Evolutionary conservation across 2,888 invertebrate species (phyloP), one percentile per base, ranked within the genome.

Genomic region (Spialia ferax): DNA sequence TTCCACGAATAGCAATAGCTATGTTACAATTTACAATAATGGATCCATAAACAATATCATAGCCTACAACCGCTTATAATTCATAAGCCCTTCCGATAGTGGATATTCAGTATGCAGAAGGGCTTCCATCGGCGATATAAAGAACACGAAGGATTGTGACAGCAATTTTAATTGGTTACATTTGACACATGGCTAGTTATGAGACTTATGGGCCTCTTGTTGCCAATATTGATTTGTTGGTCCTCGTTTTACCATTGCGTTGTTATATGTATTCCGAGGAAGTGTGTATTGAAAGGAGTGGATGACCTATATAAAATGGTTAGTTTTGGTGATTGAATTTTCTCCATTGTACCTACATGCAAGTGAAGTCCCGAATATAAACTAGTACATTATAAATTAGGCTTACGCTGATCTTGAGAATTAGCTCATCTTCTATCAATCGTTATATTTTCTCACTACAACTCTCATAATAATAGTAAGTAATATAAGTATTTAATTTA

Each of bases 111-210:
- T 89, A 93, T 93, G 85, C 93, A 79, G 64, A 71, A 70, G 74
- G 75, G 74, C 70, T 71, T 68, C 76, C 75, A 85, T 83, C 87
- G 88, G 87, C 85, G 77, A 77, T 80, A 86, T 86, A 87, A 86
- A 87, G 87, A 84, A 84, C 84, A 83, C 77, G 79, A 80, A 74
- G 70, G 82, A 70, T 76, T 88, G 91, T 91, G 91, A 87, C 84
- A 79, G 78, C 87, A 90, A 90, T 91, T 84, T 83, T 88, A 89
- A 91, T 86, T 79, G 74, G 69, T 72, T 66, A 72, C 75, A 81
- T 82, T 81, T 85, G 85, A 86, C 84, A 87, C 87, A 79, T 75
- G 76, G 76, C 78, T 65, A 65, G 38, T 65, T 79, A 83, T 80
- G 77, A 77, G 75, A 59, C 35, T 50, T 79, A 83, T 79, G 77